Evolutionary conservation across 2,113 vertebrate genomes (phyloP), one percentile per base, ranked within the genome.

Genomic region (Muscicapa adusta): DNA sequence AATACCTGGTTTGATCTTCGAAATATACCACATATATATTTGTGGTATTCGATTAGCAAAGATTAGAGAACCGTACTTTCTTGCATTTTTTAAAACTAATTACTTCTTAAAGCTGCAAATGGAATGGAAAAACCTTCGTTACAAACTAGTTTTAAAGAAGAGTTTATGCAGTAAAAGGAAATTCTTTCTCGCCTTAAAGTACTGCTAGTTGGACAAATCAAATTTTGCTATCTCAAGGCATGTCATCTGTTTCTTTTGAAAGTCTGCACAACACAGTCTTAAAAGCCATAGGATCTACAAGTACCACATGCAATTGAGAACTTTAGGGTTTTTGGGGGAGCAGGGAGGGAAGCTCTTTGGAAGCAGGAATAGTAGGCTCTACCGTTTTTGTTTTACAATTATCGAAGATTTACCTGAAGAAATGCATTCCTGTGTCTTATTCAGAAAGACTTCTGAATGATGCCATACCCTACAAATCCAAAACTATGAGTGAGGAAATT

Each of bases 1-100:
- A 95, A 80, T 86, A 83, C 58, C 58, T 80, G 92, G 80, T 91
- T 61, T 77, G 40, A 84, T 95, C 72, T 89, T 92, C 73, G 63
- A 87, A 91, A 80, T 95, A 62, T 34, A 83, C 68, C 85, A 89
- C 81, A 82, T 95, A 74, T 94, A 43, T 58, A 36, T 95, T 91
- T 96, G 93, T 95, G 24, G 14, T 93, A 94, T 97, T 97, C 86
- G 94, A 97, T 97, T 96, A 96, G 23, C 78, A 94, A 94, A 95
- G 95, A 95, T 94, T 95, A 95, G 94, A 94, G 61, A 96, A 88
- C 83, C 77, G 24, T 96, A 76, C 14, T 77, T 81, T 43, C 87
- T 91, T 95, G 66, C 67, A 73, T 85, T 93, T 84, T 36, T 78
- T 33, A 34, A 40, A 66, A 48, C 43, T 56, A 43, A 91, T 76